Evolutionary conservation across 1,140 invertebrate genomes (phyloP), one percentile per base, ranked within the genome.

Genomic region (Tetraneura akinire): DNA sequence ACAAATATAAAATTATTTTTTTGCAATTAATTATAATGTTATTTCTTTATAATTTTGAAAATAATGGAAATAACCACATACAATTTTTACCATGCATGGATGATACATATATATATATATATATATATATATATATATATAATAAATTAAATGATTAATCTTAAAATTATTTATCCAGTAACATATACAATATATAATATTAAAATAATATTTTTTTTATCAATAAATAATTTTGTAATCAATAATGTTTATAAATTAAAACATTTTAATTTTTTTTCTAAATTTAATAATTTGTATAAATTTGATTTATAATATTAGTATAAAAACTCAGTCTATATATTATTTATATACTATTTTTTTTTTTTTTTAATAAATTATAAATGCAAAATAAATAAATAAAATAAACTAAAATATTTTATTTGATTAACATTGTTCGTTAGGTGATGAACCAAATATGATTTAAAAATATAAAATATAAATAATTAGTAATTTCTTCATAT

Each of bases 331-430:
- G 21, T 47, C 8, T 51, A 51, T 49, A 2, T 51, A 71, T 51
- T 51, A 51, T 49, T 6, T 51, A 71, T 51, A 9, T 49, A n/a
- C 23, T n/a, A 71, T 51, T 29, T 47, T 70, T 71, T 8, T 51
- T 29, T 47, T 70, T 71, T 8, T 51, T 51, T 29, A 49, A 71
- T 29, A 51, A n/a, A 51, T 51, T 6, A 49, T 51, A 71, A 49
- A 18, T 26, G 23, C 13, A 70, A 49, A 13, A 3, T 49, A 49
- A n/a, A 49, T 49, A 70, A 26, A 13, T 70, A 70, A 70, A 49
- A 74, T 53, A 74, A 74, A 74, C 29, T 76, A 42, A 76, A 23
- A 42, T 76, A 76, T 37, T 76, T 76, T 57, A 76, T 76, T 76
- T 76, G 51, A 76, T 76, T 76, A 10, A 55, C 6, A 57, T 76